Base-by-base conservation (phyloP, 2,113 vertebrate genomes). In the Pomatostomus ruficeps region DNA sequence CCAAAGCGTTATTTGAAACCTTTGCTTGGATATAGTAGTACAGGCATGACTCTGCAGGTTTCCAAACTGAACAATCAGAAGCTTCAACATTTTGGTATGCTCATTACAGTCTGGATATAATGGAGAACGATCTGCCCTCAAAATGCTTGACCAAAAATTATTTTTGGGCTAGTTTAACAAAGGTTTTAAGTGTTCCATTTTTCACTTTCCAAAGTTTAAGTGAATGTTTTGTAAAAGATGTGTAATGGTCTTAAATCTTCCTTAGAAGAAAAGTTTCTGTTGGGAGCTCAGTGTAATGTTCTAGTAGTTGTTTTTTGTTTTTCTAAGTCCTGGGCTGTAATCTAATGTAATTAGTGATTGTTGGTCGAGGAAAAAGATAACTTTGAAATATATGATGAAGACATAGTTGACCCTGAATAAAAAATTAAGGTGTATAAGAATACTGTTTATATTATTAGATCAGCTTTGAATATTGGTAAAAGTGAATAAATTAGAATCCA, bases 341-440 rank as follows among this genome's bases (percentile, higher is more conserved):
- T 76, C 19, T 79, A 68, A 93, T 90, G 78, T 92, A 95, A 85
- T 79, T 93, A 97, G 81, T 93, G 35, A 12, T 55, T 96, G 63
- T 91, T 25, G 18, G 31, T 70, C 66, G 72, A 91, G 48, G 40
- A 89, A 91, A 96, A 79, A 88, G 65, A 91, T 92, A 87, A 95
- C 73, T 95, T 92, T 72, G 21, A 75, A 95, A 85, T 51, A 94
- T 48, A 66, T 95, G 94, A 94, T 45, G 76, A 95, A 88, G 42
- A 62, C 91, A 87, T 22, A 95, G 66, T 62, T 88, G 93, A 96
- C 81, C 65, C 42, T 78, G 85, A 94, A 66, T 43, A 90, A 96
- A 97, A 97, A 85, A 79, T 97, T 93, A 92, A 94, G 28, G 52
- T 92, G 26, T 83, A 45, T 74, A 71, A 89, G 84, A 83, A 61